Evolutionary conservation across 2,888 invertebrate genomes (phyloP).

Genomic region (Eupithecia abbreviata): DNA sequence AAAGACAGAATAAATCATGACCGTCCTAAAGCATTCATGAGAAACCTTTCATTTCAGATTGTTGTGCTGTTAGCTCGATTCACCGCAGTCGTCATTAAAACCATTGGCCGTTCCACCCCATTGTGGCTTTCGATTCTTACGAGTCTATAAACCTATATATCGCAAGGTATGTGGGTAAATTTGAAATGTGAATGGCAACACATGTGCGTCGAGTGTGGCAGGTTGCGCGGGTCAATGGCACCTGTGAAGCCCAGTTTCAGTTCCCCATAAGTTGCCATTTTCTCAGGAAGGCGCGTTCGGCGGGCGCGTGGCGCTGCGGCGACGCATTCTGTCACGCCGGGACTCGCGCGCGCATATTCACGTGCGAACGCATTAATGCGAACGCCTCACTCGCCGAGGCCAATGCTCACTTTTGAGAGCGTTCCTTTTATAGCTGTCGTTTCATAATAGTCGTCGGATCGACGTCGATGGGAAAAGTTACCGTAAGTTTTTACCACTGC

Average conservation of each 20-base stretch:
- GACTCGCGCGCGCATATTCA: slow-evolving; percentile 75
- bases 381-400: slow-evolving; percentile 65
- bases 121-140: slow-evolving; percentile 64
- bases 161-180: slow-evolving; percentile 67
- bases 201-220: slow-evolving; percentile 69
- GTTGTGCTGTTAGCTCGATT: slow-evolving; percentile 48
- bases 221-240: slow-evolving; percentile 77
- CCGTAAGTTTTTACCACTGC: slow-evolving; percentile 47
- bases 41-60: slow-evolving; percentile 43
- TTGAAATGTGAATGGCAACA: slow-evolving; percentile 74
- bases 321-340: slow-evolving; percentile 78
- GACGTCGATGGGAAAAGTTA: slow-evolving; percentile 49
- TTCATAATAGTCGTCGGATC: slow-evolving; percentile 56
- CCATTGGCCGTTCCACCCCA: slow-evolving; percentile 53
- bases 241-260: slow-evolving; percentile 78
- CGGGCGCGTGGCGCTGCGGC: slow-evolving; percentile 56
- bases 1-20: slow-evolving; percentile 28
- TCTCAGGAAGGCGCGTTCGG: slow-evolving; percentile 73
- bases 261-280: slow-evolving; percentile 82
- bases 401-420: slow-evolving; percentile 62
- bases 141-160: slow-evolving; percentile 67
- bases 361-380: slow-evolving; percentile 75
- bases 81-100: slow-evolving; percentile 58
- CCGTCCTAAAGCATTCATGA: slow-evolving; percentile 31
- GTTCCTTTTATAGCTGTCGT: slow-evolving; percentile 62